Percentiles rank a stretch among this genome's conserved stretches.
These are phyloP conservation scores for Gymnodraco acuticeps DNA, from an alignment of 2,797 vertebrate species.

Conservation along the genomic window DNA sequence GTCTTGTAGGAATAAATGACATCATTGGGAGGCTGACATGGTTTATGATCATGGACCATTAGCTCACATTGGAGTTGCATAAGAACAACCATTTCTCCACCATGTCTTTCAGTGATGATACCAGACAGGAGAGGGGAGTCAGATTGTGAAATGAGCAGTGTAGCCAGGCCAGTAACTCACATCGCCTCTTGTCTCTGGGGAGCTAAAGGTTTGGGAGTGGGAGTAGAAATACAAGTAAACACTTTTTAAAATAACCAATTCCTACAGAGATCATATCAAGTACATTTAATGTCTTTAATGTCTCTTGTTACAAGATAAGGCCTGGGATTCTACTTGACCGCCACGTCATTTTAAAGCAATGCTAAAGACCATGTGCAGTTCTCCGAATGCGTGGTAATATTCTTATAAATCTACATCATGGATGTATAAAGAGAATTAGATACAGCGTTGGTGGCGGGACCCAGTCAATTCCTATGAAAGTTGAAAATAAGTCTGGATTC, in stretches of 20 bases:
- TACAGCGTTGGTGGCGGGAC: too few relatives aligned
- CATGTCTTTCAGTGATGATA: conserved; percentile 57
- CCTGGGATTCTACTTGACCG: neutral
- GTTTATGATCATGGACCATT: conserved; percentile 48
- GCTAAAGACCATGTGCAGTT: neutral
- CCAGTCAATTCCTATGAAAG: too few relatives aligned
- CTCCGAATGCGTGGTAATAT: neutral
- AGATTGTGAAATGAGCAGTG: conserved; percentile 61
- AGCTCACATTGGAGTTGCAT: conserved; percentile 61
- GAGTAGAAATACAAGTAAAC: conserved; percentile 37
- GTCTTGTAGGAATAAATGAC: conserved; percentile 34
- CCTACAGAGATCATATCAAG: conserved; percentile 26
- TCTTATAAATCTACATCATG: too few relatives aligned
- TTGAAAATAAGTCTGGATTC: too few relatives aligned
- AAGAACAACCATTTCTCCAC: conserved; percentile 60
- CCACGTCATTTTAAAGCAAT: neutral
- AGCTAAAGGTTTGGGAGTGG: conserved; percentile 35
- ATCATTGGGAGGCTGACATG: conserved; percentile 51
- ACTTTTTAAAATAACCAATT: neutral
- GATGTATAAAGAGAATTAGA: too few relatives aligned
- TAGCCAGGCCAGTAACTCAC: conserved; percentile 33
- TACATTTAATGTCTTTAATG: conserved; percentile 19
- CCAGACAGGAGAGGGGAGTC: conserved; percentile 60
- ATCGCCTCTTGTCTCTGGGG: conserved; percentile 50
- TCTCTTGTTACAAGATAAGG: conserved; percentile 5